Evolutionary conservation across 2,888 invertebrate species (phyloP), one percentile per base, ranked within the genome.

Genomic region (Eupithecia dodoneata): DNA sequence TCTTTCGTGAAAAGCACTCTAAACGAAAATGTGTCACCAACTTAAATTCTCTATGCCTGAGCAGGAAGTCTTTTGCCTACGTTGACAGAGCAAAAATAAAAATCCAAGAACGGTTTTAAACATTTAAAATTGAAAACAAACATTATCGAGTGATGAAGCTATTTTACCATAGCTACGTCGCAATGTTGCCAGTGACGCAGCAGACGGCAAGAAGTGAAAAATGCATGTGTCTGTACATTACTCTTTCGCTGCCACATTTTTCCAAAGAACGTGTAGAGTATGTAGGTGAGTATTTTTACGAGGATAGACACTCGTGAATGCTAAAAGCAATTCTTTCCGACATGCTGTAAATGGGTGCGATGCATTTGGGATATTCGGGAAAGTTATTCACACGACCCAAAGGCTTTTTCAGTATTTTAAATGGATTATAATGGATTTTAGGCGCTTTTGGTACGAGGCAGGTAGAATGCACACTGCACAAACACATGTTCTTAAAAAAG

Each of bases 141-240:
- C 6, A 44, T 15, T 30, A 42, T 13, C 45, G 69, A 52, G 55
- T 72, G 69, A 74, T 18, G 45, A 44, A 76, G 74, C 78, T 74
- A 75, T 75, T 15, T 45, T 9, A 18, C 52, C 18, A 2, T 15
- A 49, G 52, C 79, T 79, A 65, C 74, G 73, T 73, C 80, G 78
- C 83, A 86, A 83, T 83, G 83, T 82, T 83, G 76, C 75, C 82
- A 82, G 81, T 85, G 85, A 87, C 85, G 86, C 82, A 80, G 81
- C 82, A 83, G 82, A 85, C 83, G 81, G 81, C 81, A 81, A 78
- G 77, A 79, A 79, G 84, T 87, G 86, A 88, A 88, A 89, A 88
- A 89, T 87, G 86, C 87, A 85, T 81, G 81, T 81, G 82, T 83
- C 83, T 81, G 78, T 86, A 86, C 87, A 88, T 89, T 87, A 87